Evolutionary conservation across 1,140 invertebrate species (phyloP).

Genomic region (Brachionus rubens): DNA sequence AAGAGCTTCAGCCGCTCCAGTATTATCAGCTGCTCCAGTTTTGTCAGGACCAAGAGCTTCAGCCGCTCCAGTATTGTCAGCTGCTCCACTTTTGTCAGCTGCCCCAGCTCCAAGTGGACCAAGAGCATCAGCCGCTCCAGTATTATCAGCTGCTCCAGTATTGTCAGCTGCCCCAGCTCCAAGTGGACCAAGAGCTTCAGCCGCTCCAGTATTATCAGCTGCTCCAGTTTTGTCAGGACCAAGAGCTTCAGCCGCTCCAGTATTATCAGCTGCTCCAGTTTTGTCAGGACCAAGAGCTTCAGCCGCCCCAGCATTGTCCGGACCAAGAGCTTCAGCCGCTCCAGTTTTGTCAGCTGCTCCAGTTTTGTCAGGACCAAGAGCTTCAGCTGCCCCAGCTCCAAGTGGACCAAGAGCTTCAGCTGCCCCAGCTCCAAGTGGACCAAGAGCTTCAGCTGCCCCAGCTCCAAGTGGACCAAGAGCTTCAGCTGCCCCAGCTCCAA

Average conservation of each 20-base stretch:
- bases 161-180: not conserved
- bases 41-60: not conserved
- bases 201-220: not conserved
- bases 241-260: not conserved
- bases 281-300: not conserved
- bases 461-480: not conserved
- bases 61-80: not conserved
- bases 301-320: not conserved
- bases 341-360: slow-evolving; percentile 1
- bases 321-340: not conserved
- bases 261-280: not conserved
- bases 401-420: not conserved
- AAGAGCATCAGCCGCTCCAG: not conserved
- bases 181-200: not conserved
- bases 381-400: not conserved
- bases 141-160: not conserved
- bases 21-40: not conserved
- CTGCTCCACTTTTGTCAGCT: not conserved
- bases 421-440: not conserved
- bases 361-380: not conserved
- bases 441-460: not conserved
- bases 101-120: not conserved
- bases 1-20: not conserved
- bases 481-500: not conserved
- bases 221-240: not conserved